Conservation (phyloP, 2,888 invertebrate genomes). For the Brenthis ino region DNA sequence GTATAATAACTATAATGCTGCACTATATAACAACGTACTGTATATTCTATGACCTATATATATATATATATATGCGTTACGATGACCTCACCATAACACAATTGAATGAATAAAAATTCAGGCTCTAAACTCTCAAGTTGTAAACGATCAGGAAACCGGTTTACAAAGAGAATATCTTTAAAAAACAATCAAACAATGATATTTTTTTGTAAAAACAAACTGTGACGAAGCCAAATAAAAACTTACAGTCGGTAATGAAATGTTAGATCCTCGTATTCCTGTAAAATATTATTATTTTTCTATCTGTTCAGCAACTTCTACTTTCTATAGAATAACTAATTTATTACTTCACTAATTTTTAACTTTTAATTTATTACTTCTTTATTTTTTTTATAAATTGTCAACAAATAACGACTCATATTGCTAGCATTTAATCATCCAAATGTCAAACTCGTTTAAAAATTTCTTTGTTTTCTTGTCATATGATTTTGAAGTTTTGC, state of each 20-base stretch:
- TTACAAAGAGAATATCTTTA: background rate
- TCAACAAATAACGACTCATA: conserved; percentile 19
- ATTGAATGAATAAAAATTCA: conserved; percentile 7
- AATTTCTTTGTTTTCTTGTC: conserved; percentile 20
- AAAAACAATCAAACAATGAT: background rate
- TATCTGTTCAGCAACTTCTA: background rate
- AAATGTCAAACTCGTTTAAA: conserved; percentile 10
- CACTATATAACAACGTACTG: conserved; percentile 8
- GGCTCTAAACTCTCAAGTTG: background rate
- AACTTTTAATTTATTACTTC: background rate
- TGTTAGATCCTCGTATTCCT: background rate
- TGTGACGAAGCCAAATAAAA: conserved; percentile 7
- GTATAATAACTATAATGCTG: conserved; percentile 3
- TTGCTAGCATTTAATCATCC: conserved; percentile 6
- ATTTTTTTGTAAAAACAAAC: conserved; percentile 2
- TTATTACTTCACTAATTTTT: background rate
- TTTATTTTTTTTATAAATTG: conserved; percentile 14
- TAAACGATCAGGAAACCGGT: conserved; percentile 7
- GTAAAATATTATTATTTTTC: background rate
- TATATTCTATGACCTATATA: conserved; percentile 22
- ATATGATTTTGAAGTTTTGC: conserved; percentile 1
- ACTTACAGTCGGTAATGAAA: conserved; percentile 5
- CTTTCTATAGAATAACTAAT: background rate
- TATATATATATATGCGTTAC: conserved; percentile 22
- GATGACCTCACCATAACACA: conserved; percentile 21